Conservation (phyloP, 2,888 invertebrate genomes). For the Bombyx huttoni region DNA sequence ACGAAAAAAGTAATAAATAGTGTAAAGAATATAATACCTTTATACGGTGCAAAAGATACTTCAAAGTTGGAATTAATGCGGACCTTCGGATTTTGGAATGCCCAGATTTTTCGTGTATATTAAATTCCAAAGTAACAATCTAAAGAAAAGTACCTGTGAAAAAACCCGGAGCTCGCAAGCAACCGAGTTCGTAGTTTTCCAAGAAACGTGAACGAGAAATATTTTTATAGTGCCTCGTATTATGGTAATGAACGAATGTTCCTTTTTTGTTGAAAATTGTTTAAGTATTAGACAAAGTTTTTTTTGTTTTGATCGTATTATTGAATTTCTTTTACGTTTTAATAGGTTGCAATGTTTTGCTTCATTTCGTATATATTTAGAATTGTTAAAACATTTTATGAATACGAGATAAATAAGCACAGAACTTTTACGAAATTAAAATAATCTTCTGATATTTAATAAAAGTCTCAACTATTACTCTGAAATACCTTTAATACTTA, state of each 20-base stretch:
- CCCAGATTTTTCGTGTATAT: neutral
- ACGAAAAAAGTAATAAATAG: no score
- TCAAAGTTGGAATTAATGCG: no score
- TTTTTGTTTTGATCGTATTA: neutral
- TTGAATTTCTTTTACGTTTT: neutral
- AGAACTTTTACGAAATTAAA: no score
- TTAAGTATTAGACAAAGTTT: conserved; percentile 1
- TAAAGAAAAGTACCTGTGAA: neutral
- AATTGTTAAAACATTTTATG: no score
- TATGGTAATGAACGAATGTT: neutral
- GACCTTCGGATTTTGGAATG: no score
- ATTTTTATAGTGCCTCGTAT: neutral
- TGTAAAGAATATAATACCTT: no score
- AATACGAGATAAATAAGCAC: no score
- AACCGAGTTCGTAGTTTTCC: neutral
- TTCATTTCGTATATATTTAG: no score
- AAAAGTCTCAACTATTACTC: no score
- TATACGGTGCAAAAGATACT: no score
- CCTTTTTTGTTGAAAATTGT: neutral
- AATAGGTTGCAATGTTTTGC: neutral
- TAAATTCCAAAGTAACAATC: neutral
- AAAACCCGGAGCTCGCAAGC: neutral
- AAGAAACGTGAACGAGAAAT: neutral
- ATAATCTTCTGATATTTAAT: no score
- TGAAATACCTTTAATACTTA: no score